Percentiles rank a stretch among this genome's conserved stretches.
Evolutionary conservation across 2,113 vertebrate genomes (phyloP).

Genomic region (Thermophis baileyi): DNA sequence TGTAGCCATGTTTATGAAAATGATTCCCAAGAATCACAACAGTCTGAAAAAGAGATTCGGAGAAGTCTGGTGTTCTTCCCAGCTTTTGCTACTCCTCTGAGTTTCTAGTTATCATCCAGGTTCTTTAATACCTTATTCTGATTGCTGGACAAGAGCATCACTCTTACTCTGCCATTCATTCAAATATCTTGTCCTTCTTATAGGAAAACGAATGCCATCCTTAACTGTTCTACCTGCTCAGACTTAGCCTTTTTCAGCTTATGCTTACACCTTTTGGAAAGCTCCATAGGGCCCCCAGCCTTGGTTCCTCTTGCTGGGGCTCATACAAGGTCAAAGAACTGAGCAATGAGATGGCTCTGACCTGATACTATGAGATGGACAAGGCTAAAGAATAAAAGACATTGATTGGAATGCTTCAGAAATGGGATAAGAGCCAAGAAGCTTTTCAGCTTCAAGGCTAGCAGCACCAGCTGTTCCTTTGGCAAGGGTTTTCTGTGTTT

Average conservation of each 20-base stretch:
- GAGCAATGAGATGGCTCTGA: neutral
- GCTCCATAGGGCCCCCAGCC: too few species aligned
- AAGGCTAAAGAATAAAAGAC: neutral
- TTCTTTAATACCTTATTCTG: neutral
- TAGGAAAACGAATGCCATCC: neutral
- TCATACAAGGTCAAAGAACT: neutral
- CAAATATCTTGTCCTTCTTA: neutral
- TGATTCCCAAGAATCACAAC: neutral
- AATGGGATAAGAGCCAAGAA: slow-evolving; percentile 2
- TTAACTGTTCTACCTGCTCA: neutral
- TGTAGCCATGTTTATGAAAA: neutral
- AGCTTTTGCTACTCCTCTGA: neutral
- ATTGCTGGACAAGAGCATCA: neutral
- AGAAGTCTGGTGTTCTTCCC: slow-evolving; percentile 9
- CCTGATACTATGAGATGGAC: neutral
- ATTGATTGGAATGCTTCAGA: neutral
- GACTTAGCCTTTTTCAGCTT: neutral
- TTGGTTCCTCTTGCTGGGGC: neutral
- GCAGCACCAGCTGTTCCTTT: slow-evolving; percentile 20
- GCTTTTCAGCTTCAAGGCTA: slow-evolving; percentile 10
- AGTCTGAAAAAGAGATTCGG: neutral
- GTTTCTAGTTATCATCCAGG: neutral
- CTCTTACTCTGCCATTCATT: neutral
- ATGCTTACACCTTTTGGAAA: neutral
- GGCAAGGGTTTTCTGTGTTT: neutral